Percentiles rank a stretch among this genome's conserved stretches.
phyloP scores from a whole-genome alignment of 1,140 invertebrate genomes.

The Danaus plexippus region DNA sequence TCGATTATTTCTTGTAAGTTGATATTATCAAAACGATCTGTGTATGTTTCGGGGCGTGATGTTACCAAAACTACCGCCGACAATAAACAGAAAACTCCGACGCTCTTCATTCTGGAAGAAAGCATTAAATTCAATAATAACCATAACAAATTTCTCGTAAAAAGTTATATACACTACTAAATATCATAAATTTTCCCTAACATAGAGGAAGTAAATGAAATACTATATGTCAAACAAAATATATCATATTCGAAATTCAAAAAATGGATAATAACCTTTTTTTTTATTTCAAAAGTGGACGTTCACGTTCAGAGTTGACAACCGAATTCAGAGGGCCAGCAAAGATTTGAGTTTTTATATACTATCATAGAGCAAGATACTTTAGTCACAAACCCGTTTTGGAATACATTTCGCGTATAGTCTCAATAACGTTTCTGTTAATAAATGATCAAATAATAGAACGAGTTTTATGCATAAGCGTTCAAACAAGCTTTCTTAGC shows the following conservation, averaged over 20 bases:
- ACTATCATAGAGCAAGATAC: slow-evolving; percentile 28
- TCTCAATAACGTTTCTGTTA: slow-evolving; percentile 26
- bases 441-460: slow-evolving; percentile 6
- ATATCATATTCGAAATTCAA: background rate
- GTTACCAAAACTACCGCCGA: slow-evolving; percentile 20
- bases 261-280: slow-evolving; percentile 22
- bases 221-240: too few species aligned
- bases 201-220: too few species aligned
- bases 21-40: slow-evolving; percentile 79
- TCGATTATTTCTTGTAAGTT: slow-evolving; percentile 77
- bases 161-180: background rate
- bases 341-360: slow-evolving; percentile 36
- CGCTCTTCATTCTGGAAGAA: slow-evolving; percentile 42
- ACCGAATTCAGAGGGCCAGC: slow-evolving; percentile 11
- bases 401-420: slow-evolving; percentile 21
- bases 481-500: too few species aligned
- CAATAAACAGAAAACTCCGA: slow-evolving; percentile 29
- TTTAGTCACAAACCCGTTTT: slow-evolving; percentile 43
- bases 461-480: background rate
- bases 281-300: slow-evolving; percentile 14
- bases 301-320: slow-evolving; percentile 13
- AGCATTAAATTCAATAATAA: background rate
- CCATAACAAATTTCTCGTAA: too few species aligned
- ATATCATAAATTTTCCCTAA: background rate
- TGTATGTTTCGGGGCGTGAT: slow-evolving; percentile 71